These are phyloP conservation scores for Cheirogaleus major DNA, from an alignment of 2,797 vertebrate species.

Conservation along the genomic window DNA sequence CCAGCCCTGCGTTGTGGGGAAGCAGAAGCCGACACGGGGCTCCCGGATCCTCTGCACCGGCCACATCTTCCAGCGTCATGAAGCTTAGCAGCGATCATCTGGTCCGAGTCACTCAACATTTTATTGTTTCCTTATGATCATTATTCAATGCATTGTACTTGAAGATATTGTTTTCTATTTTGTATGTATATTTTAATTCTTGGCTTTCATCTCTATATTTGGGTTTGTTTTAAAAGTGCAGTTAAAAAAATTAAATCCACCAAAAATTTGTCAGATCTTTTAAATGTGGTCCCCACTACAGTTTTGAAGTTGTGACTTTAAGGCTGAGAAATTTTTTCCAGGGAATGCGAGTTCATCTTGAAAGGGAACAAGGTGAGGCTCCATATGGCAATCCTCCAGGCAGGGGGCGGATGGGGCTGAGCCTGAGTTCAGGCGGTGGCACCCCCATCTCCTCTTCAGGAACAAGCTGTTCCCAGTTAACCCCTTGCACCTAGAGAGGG, in stretches of 20 bases:
- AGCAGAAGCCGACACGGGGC: not conserved
- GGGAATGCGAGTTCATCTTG: slow-evolving; percentile 77
- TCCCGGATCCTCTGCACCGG: not conserved
- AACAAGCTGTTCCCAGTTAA: slow-evolving; percentile 29
- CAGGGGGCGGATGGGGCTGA: not conserved
- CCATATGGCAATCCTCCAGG: slow-evolving; percentile 68
- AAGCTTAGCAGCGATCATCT: slow-evolving; percentile 73
- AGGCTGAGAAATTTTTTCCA: slow-evolving; percentile 66
- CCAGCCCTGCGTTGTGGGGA: not conserved
- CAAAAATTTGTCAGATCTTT: slow-evolving; percentile 73
- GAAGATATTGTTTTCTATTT: slow-evolving; percentile 83
- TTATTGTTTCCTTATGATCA: slow-evolving; percentile 87
- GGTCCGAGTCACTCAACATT: slow-evolving; percentile 76
- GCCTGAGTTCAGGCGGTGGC: not conserved
- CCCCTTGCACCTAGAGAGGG: not conserved
- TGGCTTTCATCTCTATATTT: slow-evolving; percentile 84
- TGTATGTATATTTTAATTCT: slow-evolving; percentile 77
- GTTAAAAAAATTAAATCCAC: slow-evolving; percentile 72
- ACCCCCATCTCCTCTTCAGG: not conserved
- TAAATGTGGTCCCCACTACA: slow-evolving; percentile 55
- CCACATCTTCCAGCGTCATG: not conserved
- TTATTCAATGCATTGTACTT: slow-evolving; percentile 80
- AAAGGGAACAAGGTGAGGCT: slow-evolving; percentile 76
- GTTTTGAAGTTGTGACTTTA: slow-evolving; percentile 76
- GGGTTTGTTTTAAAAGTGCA: slow-evolving; percentile 80